These are phyloP conservation scores for Alcis repandata DNA, from an alignment of 2,888 invertebrate species.

Conservation along the genomic window DNA sequence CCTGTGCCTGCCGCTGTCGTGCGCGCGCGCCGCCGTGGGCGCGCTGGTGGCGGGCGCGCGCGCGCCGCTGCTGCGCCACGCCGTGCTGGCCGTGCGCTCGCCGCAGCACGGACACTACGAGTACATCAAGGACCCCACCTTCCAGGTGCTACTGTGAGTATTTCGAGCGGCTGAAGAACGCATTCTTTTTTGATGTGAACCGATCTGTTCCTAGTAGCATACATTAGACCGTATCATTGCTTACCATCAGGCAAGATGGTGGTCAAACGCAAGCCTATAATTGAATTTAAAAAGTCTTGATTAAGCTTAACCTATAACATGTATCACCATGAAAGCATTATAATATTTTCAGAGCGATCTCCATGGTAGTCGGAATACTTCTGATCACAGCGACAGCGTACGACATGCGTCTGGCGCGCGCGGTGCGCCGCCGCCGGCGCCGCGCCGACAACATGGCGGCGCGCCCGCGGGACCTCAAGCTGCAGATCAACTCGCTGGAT, in stretches of 20 bases:
- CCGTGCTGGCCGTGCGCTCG: constrained; percentile 89
- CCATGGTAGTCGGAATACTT: constrained; percentile 73
- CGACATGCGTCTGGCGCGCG: constrained; percentile 86
- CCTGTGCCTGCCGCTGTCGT: constrained; percentile 90
- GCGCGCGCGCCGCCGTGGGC: constrained; percentile 88
- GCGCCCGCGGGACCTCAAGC: constrained; percentile 69
- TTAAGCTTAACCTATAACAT: too few species aligned
- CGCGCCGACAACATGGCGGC: constrained; percentile 73
- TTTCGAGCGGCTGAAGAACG: neutral
- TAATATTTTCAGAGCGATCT: constrained; percentile 65
- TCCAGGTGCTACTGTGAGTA: constrained; percentile 65
- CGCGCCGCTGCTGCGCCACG: constrained; percentile 81
- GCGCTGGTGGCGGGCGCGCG: constrained; percentile 85
- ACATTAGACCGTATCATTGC: too few species aligned
- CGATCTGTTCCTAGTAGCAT: too few species aligned
- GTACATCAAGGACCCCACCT: constrained; percentile 90
- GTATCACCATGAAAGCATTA: too few species aligned
- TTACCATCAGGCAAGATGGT: too few species aligned
- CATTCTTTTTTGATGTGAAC: too few species aligned
- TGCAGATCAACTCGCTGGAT: constrained; percentile 80
- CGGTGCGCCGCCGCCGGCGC: constrained; percentile 69
- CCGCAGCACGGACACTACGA: constrained; percentile 89
- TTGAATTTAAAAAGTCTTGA: too few species aligned
- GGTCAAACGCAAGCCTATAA: too few species aligned
- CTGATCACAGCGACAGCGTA: constrained; percentile 90